Percentiles rank a stretch among this genome's conserved stretches.
These are phyloP conservation scores for Rhabdornis inornatus DNA, from an alignment of 2,113 vertebrate species.

Conservation along the genomic window DNA sequence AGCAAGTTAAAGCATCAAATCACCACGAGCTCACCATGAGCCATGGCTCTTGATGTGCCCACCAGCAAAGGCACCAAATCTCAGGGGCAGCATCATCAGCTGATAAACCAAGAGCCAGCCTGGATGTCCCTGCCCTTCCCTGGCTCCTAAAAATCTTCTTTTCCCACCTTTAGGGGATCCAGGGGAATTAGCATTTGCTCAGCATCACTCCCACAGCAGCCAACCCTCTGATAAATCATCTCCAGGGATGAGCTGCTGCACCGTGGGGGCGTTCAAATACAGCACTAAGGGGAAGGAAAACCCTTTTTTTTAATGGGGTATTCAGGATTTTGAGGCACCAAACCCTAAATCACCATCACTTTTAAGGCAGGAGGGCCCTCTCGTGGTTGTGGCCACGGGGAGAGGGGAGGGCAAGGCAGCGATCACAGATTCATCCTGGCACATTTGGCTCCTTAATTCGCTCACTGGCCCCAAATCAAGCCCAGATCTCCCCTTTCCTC, in stretches of 20 bases:
- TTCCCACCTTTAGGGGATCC: accelerated
- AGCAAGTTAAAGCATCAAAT: neutral
- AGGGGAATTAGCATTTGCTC: neutral
- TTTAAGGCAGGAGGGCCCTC: neutral
- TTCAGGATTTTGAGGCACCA: neutral
- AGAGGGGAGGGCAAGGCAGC: accelerated
- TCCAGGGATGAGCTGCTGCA: neutral
- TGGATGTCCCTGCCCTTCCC: neutral
- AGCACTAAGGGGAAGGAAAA: neutral
- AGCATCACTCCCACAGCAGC: neutral
- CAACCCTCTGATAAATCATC: accelerated
- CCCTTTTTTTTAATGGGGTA: accelerated
- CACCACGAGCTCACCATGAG: neutral
- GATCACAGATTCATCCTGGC: accelerated
- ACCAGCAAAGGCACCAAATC: accelerated
- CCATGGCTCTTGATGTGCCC: neutral
- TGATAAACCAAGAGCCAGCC: neutral
- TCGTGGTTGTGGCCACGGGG: neutral
- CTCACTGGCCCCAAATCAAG: accelerated
- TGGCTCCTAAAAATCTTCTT: neutral
- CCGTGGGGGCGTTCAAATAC: accelerated
- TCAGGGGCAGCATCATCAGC: neutral
- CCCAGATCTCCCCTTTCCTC: neutral
- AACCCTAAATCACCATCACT: accelerated
- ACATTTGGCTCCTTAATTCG: accelerated